Conservation (phyloP, 2,888 invertebrate species). For the Leptopilina syphax region DNA sequence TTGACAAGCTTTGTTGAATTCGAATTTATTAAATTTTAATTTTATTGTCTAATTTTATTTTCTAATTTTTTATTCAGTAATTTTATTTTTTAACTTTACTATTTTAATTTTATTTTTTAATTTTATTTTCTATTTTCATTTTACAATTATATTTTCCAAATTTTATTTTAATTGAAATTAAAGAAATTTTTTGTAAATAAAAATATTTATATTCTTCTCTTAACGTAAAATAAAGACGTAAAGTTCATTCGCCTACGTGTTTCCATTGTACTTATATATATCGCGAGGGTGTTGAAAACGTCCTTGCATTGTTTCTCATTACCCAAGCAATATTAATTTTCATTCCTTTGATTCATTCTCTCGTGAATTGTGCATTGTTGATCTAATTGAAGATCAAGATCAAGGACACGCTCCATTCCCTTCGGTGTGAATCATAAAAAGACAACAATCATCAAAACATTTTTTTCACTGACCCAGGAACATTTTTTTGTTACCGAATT, state of each 20-base stretch:
- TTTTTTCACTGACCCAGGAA: no score
- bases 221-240: background rate
- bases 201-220: background rate
- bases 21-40: no score
- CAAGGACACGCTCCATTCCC: constrained; percentile 45
- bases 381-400: constrained; percentile 56
- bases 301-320: constrained; percentile 67
- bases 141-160: no score
- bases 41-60: no score
- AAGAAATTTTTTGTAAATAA: no score
- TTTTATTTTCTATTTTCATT: no score
- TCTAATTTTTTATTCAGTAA: no score
- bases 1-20: no score
- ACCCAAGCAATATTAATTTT: constrained; percentile 46
- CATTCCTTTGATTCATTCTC: constrained; percentile 51
- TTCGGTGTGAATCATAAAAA: background rate
- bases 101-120: no score
- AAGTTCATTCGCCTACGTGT: constrained; percentile 2
- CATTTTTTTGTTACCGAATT: no score
- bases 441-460: background rate
- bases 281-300: constrained; percentile 59
- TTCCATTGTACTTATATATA: constrained; percentile 35
- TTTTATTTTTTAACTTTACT: no score
- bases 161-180: no score
- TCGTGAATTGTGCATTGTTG: constrained; percentile 53